Percentiles rank a stretch among this genome's conserved stretches.
phyloP scores from a whole-genome alignment of 2,888 invertebrate genomes.

The Stenodera caucasica region DNA sequence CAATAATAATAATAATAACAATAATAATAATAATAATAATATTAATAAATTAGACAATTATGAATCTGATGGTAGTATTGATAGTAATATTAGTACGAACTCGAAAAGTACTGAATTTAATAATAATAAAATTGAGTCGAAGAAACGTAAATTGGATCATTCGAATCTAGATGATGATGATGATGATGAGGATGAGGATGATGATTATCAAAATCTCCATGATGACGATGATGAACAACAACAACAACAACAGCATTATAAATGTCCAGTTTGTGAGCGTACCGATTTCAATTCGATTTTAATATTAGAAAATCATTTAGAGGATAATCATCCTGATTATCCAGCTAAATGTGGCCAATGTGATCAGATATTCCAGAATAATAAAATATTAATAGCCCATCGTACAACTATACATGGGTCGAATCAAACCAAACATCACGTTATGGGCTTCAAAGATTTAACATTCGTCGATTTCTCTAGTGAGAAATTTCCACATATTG shows the following conservation, averaged over 20 bases:
- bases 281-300: conserved; percentile 63
- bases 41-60: conserved; percentile 60
- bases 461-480: conserved; percentile 80
- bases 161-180: conserved; percentile 41
- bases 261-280: conserved; percentile 67
- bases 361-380: conserved; percentile 72
- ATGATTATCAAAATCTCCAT: conserved; percentile 14
- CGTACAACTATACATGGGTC: conserved; percentile 63
- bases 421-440: conserved; percentile 54
- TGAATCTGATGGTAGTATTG: conserved; percentile 63
- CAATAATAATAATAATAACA: conserved; percentile 38
- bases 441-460: conserved; percentile 70
- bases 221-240: background rate
- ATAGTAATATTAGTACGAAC: conserved; percentile 54
- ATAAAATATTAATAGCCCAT: conserved; percentile 72
- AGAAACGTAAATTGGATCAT: conserved; percentile 52
- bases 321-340: conserved; percentile 67
- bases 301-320: conserved; percentile 67
- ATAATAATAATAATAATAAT: conserved; percentile 41
- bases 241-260: conserved; percentile 43
- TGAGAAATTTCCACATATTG: conserved; percentile 77
- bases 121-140: conserved; percentile 51
- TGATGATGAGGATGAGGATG: conserved; percentile 21
- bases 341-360: conserved; percentile 72
- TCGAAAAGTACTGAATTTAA: conserved; percentile 53